These are phyloP conservation scores for Nyctereutes procyonoides DNA, from an alignment of 2,113 vertebrate species.

Conservation along the genomic window DNA sequence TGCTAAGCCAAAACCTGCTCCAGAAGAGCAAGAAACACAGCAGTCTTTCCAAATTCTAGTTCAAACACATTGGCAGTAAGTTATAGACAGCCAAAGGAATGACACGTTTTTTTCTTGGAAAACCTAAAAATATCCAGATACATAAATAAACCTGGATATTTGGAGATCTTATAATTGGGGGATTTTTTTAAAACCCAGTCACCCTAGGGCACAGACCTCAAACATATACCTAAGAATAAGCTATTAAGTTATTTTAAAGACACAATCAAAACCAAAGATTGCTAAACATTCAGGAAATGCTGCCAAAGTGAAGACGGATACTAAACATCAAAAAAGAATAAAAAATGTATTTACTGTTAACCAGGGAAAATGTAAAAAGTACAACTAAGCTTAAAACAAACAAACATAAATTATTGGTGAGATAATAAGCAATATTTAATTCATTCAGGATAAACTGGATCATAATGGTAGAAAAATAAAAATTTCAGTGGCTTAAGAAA, in stretches of 20 bases:
- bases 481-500: neutral
- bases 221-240: neutral
- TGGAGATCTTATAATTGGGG: neutral
- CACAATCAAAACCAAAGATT: neutral
- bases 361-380: neutral
- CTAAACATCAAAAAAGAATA: neutral
- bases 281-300: neutral
- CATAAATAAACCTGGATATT: neutral
- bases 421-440: neutral
- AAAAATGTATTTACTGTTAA: neutral
- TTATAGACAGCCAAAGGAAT: neutral
- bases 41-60: neutral
- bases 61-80: neutral
- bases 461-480: neutral
- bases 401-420: neutral
- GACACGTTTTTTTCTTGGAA: neutral
- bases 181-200: neutral
- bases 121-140: neutral
- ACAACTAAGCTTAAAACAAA: neutral
- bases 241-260: neutral
- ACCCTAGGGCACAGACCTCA: neutral
- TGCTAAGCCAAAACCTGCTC: neutral
- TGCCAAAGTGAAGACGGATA: neutral
- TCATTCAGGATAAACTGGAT: neutral
- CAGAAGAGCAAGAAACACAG: neutral